Conservation (phyloP, 2,888 invertebrate genomes). For the Eristalinus aeneus region DNA sequence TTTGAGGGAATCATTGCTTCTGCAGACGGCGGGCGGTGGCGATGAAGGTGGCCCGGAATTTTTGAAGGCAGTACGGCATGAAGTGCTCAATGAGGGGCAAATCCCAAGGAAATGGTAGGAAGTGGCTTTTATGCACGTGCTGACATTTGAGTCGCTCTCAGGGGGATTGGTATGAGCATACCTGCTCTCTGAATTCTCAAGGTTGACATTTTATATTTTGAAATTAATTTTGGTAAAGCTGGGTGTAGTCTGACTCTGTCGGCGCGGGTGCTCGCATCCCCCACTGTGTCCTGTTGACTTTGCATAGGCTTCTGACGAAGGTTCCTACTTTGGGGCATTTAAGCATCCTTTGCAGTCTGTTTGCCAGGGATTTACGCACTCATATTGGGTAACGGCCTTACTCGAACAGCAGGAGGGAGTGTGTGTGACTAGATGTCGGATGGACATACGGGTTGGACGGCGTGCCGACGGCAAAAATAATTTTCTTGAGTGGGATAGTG, state of each 20-base stretch:
- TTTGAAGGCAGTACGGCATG: constrained; percentile 25
- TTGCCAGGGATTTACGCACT: too few species aligned
- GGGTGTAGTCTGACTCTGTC: not conserved
- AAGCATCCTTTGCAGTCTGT: too few species aligned
- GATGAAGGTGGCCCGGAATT: not conserved
- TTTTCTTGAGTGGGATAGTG: too few species aligned
- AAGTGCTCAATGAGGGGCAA: constrained; percentile 45
- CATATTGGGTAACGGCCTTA: too few species aligned
- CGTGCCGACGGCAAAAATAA: too few species aligned
- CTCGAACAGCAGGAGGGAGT: too few species aligned
- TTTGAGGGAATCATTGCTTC: constrained; percentile 32
- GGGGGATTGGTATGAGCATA: constrained; percentile 28
- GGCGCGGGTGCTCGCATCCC: not conserved
- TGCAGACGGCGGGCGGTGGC: not conserved
- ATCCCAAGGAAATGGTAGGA: constrained; percentile 35
- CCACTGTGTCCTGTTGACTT: not conserved
- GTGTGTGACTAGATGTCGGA: too few species aligned
- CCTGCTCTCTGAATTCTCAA: constrained; percentile 27
- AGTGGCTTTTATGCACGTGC: constrained; percentile 54
- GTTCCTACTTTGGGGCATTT: too few species aligned
- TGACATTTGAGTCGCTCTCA: constrained; percentile 27
- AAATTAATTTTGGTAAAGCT: not conserved
- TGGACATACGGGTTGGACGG: too few species aligned
- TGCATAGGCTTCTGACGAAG: not conserved
- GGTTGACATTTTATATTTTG: not conserved